Evolutionary conservation across 2,113 vertebrate genomes (phyloP).

Genomic region (Sitta europaea): DNA sequence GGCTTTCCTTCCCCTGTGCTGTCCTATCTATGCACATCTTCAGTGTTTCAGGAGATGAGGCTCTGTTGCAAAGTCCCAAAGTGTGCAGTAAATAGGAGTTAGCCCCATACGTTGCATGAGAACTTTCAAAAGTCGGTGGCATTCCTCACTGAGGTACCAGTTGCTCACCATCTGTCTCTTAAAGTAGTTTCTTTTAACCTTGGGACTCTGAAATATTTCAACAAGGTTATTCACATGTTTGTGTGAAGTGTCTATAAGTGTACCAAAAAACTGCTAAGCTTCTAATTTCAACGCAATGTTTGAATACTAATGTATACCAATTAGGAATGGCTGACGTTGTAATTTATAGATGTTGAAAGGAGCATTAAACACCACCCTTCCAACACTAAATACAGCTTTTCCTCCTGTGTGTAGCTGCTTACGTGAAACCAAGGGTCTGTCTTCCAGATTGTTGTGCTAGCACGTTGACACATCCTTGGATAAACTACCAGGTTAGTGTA

Average conservation of each 20-base stretch:
- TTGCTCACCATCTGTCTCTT: constrained; percentile 21
- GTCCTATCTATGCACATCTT: accelerated
- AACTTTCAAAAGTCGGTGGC: not conserved
- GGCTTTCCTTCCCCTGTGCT: not conserved
- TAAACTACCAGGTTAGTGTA: not conserved
- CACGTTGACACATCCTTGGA: not conserved
- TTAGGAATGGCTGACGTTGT: not conserved
- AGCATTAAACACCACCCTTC: constrained; percentile 13
- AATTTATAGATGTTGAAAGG: constrained; percentile 42
- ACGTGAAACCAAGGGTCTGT: not conserved
- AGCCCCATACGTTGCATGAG: not conserved
- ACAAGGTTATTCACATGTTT: not conserved
- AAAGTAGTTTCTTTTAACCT: not conserved
- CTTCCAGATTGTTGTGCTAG: not conserved
- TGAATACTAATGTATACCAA: constrained; percentile 11
- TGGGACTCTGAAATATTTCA: not conserved
- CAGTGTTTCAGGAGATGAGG: not conserved
- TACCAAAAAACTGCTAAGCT: not conserved
- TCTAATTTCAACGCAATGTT: not conserved
- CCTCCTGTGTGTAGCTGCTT: not conserved
- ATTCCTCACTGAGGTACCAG: not conserved
- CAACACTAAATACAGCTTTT: constrained; percentile 8
- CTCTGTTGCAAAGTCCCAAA: not conserved
- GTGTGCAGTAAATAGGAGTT: not conserved
- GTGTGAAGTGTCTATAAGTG: not conserved